These are phyloP conservation scores for Chironomus tepperi DNA, from an alignment of 1,140 invertebrate species.

Conservation along the genomic window DNA sequence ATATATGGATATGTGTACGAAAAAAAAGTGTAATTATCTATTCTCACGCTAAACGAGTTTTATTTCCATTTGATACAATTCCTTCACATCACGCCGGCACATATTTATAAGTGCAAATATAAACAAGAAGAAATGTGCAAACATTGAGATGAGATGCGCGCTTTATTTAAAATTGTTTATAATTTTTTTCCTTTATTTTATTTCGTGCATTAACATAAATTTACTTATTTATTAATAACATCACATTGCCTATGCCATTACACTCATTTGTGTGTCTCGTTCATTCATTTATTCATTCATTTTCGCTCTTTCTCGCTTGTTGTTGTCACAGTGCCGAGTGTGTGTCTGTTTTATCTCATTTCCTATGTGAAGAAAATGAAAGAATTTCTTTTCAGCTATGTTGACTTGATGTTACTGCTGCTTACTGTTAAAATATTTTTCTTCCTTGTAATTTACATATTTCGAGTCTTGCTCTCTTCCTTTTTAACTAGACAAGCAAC, in stretches of 20 bases:
- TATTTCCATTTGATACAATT: neutral
- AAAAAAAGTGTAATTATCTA: slow-evolving; percentile 11
- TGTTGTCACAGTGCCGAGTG: slow-evolving; percentile 3
- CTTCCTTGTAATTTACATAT: slow-evolving; percentile 2
- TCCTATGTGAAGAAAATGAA: neutral
- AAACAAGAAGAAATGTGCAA: neutral
- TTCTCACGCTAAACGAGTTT: slow-evolving; percentile 1
- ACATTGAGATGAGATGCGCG: slow-evolving; percentile 1
- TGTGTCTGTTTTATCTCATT: slow-evolving; percentile 8
- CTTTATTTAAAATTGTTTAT: neutral
- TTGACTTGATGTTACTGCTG: too few species aligned
- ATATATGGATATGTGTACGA: too few species aligned
- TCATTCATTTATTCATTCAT: neutral
- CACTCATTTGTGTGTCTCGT: neutral
- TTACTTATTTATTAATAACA: slow-evolving; percentile 15
- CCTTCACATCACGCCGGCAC: neutral
- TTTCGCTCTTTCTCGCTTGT: neutral
- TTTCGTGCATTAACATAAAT: slow-evolving; percentile 14
- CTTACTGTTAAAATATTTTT: slow-evolving; percentile 9
- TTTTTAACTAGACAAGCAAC: neutral
- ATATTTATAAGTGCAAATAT: neutral
- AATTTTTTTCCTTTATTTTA: neutral
- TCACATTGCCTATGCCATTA: neutral
- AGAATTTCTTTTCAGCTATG: too few species aligned
- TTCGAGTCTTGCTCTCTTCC: neutral